A percentile compares a stretch with the other conserved stretches of the same genome.
phyloP scores from a whole-genome alignment of 2,888 invertebrate species.

The Troides aeacus region DNA sequence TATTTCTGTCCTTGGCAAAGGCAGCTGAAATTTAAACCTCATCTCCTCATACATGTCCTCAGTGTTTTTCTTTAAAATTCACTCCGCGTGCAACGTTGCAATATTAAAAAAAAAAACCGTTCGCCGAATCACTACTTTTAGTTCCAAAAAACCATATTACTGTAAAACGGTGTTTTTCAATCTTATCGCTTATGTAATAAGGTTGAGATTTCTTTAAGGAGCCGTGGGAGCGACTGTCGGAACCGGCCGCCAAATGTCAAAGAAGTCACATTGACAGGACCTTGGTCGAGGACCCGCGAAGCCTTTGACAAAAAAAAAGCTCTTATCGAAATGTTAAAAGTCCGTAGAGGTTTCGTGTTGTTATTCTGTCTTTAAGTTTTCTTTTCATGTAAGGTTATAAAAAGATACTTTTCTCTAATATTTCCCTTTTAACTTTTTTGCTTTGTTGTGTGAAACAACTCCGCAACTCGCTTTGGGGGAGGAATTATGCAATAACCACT shows the following conservation, averaged over 20 bases:
- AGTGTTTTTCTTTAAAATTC: not conserved
- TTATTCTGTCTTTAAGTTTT: conserved; percentile 13
- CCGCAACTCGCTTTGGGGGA: no score
- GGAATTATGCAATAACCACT: no score
- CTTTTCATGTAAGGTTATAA: conserved; percentile 6
- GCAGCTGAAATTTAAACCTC: not conserved
- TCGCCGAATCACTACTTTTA: conserved; percentile 8
- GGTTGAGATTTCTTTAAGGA: conserved; percentile 24
- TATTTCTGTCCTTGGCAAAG: not conserved
- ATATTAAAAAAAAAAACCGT: conserved; percentile 9
- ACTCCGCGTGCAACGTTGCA: conserved; percentile 9
- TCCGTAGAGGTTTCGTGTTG: conserved; percentile 11
- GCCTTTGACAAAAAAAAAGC: conserved; percentile 16
- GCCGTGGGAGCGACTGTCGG: conserved; percentile 17
- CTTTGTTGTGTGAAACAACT: no score
- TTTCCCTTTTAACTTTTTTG: no score
- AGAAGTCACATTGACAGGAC: conserved; percentile 65
- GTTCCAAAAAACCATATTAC: not conserved
- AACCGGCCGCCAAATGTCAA: conserved; percentile 65
- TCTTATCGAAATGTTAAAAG: conserved; percentile 20
- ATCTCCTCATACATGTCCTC: not conserved
- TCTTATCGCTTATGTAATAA: not conserved
- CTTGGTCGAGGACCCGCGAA: conserved; percentile 45
- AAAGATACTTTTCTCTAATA: not conserved
- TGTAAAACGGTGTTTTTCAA: not conserved